Evolutionary conservation across 2,888 invertebrate species (phyloP), one percentile per base, ranked within the genome.

Genomic region (Cheilosia grossa): DNA sequence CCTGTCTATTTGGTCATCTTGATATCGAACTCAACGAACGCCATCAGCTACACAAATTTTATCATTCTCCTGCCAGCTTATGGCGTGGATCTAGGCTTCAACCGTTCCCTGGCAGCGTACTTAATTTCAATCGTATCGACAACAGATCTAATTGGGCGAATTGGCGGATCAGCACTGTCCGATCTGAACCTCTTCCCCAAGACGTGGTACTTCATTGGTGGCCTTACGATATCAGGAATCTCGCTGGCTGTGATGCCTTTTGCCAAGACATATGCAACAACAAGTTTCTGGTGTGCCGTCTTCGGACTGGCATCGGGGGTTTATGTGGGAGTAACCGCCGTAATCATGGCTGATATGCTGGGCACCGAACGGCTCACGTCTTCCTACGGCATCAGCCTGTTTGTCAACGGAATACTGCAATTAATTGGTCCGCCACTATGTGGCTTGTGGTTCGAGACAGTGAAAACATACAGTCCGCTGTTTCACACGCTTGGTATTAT

Each of bases 301-400:
- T 97, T 97, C 89, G 97, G 97, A 2, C 92, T 97, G 17, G 95
- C 97, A 2, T 97, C 97, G 0, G 97, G 97, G 10, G 94, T 96
- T 2, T 97, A 97, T 90, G 96, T 97, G 0, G 97, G 97, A 4
- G 95, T 97, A 15, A 97, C 97, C 0, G 97, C 97, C 0, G 95
- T 97, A 47, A 96, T 97, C 4, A 96, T 97, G 96, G 96, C 97
- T 0, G 97, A 97, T 89, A 95, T 97, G 95, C 90, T 97, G 6
- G 97, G 97, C 0, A 95, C 96, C 0, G 97, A 97, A 87, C 93
- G 96, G n/a, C 91, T 97, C 0, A 96, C 97, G 89, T 96, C 97
- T 0, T 96, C 97, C 0, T 97, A 97, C 88, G 97, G 97, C 0
- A 96, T 97, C 37, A 96, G 97, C 87, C 92, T 97, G 37, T 97